Evolutionary conservation across 2,113 vertebrate species (phyloP).

Genomic region (Cryptotis parvus): DNA sequence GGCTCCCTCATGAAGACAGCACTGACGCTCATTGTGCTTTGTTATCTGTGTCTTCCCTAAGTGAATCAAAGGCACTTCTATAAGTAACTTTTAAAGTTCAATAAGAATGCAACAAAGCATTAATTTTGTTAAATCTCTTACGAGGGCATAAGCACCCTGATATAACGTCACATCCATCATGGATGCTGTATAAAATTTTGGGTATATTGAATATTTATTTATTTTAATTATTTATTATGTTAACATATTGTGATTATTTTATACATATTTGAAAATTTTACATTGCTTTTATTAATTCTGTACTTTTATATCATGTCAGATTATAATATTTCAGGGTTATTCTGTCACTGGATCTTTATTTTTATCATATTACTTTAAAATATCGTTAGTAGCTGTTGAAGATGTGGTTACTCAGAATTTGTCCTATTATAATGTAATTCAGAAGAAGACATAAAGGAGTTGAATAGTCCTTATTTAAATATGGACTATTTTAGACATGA

Average conservation of each 20-base stretch:
- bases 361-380: conserved; percentile 33
- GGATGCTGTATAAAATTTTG: background rate
- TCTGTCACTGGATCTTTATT: background rate
- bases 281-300: background rate
- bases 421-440: conserved; percentile 1
- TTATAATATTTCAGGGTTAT: background rate
- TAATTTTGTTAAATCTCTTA: background rate
- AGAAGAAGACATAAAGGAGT: conserved; percentile 38
- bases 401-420: background rate
- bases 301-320: conserved; percentile 21
- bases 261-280: conserved; percentile 19
- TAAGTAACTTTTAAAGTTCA: conserved; percentile 42
- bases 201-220: background rate
- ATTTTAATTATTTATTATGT: conserved; percentile 6
- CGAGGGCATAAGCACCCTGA: background rate
- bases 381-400: background rate
- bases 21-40: too few species aligned
- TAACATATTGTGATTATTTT: background rate
- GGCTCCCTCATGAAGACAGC: too few species aligned
- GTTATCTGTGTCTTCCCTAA: background rate
- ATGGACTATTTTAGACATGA: background rate
- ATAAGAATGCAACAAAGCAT: conserved; percentile 28
- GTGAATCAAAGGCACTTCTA: background rate
- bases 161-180: background rate
- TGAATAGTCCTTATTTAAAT: conserved; percentile 13